Percentiles rank a stretch among this genome's conserved stretches.
Evolutionary conservation across 1,140 invertebrate species (phyloP).

Genomic region (Aphelinus certus): DNA sequence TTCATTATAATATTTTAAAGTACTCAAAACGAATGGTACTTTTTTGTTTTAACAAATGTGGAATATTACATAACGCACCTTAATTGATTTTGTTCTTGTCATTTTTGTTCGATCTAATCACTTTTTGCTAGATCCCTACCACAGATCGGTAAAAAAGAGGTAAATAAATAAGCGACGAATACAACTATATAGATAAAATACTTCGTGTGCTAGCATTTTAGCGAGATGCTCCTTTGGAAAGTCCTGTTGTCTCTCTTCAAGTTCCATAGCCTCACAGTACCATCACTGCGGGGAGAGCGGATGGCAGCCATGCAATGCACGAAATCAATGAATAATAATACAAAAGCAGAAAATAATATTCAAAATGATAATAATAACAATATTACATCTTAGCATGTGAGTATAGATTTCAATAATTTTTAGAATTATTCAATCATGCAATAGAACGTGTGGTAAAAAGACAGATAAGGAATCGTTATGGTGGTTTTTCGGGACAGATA

Average conservation of each 20-base stretch:
- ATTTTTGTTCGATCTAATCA: conserved; percentile 32
- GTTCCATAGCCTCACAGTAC: conserved; percentile 62
- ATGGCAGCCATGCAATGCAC: conserved; percentile 64
- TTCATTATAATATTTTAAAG: conserved; percentile 34
- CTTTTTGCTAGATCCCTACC: conserved; percentile 41
- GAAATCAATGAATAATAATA: conserved; percentile 62
- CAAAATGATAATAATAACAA: conserved; percentile 42
- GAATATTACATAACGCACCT: conserved; percentile 24
- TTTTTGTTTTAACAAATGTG: conserved; percentile 17
- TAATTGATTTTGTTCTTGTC: conserved; percentile 29
- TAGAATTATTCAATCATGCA: conserved; percentile 32
- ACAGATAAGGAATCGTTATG: conserved; percentile 18
- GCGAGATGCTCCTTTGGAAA: conserved; percentile 63
- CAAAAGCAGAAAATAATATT: conserved; percentile 54
- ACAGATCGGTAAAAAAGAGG: conserved; percentile 38
- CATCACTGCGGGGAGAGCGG: conserved; percentile 54
- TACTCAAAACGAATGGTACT: conserved; percentile 16
- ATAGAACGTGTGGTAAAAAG: not conserved
- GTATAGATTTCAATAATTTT: conserved; percentile 19
- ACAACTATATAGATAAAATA: conserved; percentile 50
- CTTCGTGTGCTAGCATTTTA: conserved; percentile 59
- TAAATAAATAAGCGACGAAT: conserved; percentile 48
- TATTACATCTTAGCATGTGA: conserved; percentile 26
- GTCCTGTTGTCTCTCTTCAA: conserved; percentile 58
- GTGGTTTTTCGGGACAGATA: conserved; percentile 14